These are phyloP conservation scores for Thunnus albacares DNA, from an alignment of 2,797 vertebrate species.

Conservation along the genomic window DNA sequence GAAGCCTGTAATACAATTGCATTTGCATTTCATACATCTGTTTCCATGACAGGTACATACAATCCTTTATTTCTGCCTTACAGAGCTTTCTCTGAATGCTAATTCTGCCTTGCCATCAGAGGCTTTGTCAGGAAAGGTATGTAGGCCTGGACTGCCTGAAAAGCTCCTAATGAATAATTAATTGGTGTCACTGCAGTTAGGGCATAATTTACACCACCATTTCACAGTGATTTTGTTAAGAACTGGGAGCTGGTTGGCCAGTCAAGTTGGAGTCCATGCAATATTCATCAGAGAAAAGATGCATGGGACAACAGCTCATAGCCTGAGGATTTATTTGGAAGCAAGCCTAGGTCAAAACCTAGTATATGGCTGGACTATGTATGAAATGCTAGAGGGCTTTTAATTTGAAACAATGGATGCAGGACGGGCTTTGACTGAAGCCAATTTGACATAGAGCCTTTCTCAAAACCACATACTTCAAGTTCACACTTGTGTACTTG, in stretches of 20 bases:
- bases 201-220: slow-evolving; percentile 80
- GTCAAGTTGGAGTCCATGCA: slow-evolving; percentile 79
- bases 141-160: slow-evolving; percentile 69
- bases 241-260: slow-evolving; percentile 64
- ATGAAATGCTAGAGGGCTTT: too few species aligned
- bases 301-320: slow-evolving; percentile 62
- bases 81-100: slow-evolving; percentile 73
- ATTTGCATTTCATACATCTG: slow-evolving; percentile 83
- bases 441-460: too few species aligned
- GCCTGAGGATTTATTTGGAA: slow-evolving; percentile 74
- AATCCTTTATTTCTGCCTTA: slow-evolving; percentile 61
- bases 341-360: too few species aligned
- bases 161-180: slow-evolving; percentile 86
- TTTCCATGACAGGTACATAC: slow-evolving; percentile 70
- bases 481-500: too few species aligned
- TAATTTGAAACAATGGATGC: too few species aligned
- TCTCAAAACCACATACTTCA: too few species aligned
- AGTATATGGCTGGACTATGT: too few species aligned
- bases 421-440: too few species aligned
- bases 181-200: slow-evolving; percentile 78
- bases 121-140: slow-evolving; percentile 75
- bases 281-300: slow-evolving; percentile 81
- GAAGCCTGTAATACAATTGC: slow-evolving; percentile 58
- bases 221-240: slow-evolving; percentile 83
- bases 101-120: slow-evolving; percentile 74